Conservation (phyloP, 1,140 invertebrate genomes). For the Helicoverpa armigera region DNA sequence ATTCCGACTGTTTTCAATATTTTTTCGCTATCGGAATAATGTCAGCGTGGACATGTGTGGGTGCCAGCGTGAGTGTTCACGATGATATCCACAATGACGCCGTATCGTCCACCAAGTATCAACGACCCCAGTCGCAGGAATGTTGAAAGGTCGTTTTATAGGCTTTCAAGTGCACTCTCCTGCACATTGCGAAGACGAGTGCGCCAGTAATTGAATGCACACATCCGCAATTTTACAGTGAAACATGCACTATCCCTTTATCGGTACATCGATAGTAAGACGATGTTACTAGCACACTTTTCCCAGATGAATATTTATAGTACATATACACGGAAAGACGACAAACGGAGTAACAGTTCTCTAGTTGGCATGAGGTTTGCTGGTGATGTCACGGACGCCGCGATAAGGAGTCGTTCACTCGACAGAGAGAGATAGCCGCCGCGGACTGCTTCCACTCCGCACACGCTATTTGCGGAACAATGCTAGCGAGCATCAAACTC, state of each 20-base stretch:
- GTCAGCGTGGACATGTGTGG: slow-evolving; percentile 13
- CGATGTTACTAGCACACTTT: background rate
- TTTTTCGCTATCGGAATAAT: slow-evolving; percentile 14
- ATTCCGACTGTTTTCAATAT: background rate
- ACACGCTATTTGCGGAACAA: slow-evolving; percentile 74
- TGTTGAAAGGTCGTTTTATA: slow-evolving; percentile 61
- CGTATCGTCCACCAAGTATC: slow-evolving; percentile 55
- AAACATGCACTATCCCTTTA: background rate
- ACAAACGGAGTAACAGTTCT: slow-evolving; percentile 54
- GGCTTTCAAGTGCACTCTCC: slow-evolving; percentile 63
- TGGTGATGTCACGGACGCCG: slow-evolving; percentile 69
- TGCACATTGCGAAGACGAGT: slow-evolving; percentile 31
- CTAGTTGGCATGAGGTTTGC: slow-evolving; percentile 62
- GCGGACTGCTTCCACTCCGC: slow-evolving; percentile 46
- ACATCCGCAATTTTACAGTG: background rate
- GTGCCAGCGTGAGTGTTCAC: slow-evolving; percentile 27
- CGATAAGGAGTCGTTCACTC: slow-evolving; percentile 81
- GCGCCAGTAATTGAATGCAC: background rate
- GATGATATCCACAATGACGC: slow-evolving; percentile 15
- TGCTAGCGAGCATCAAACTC: slow-evolving; percentile 56
- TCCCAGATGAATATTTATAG: slow-evolving; percentile 45
- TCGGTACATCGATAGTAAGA: slow-evolving; percentile 10
- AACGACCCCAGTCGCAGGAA: slow-evolving; percentile 60
- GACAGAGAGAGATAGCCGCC: slow-evolving; percentile 59
- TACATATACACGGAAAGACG: slow-evolving; percentile 21